These are phyloP conservation scores for human DNA, from an alignment of 2,113 vertebrate species.

Conservation along the genomic window DNA sequence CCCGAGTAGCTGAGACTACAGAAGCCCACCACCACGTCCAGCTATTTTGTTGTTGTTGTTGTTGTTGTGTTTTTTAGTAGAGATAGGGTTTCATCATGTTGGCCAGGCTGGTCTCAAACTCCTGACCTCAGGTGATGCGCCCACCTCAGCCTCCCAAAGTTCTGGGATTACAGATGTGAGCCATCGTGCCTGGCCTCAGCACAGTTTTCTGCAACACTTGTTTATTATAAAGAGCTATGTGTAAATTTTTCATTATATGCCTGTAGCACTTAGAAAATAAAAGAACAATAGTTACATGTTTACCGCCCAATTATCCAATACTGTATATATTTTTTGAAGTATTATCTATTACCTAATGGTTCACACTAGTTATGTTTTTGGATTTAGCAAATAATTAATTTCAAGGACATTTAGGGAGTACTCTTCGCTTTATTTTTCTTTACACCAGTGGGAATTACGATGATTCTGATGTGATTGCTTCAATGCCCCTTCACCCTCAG, in stretches of 20 bases:
- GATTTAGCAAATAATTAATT: conserved; percentile 22
- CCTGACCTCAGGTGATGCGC: too few relatives aligned
- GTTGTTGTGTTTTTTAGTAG: too few relatives aligned
- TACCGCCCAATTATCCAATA: neutral
- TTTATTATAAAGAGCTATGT: neutral
- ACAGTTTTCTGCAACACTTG: neutral
- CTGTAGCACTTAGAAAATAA: neutral
- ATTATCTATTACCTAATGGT: neutral
- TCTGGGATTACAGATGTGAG: too few relatives aligned
- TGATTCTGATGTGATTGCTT: neutral
- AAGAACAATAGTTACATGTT: neutral
- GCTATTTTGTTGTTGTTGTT: too few relatives aligned
- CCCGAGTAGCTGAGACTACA: too few relatives aligned
- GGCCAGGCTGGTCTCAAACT: too few relatives aligned
- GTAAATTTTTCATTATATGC: neutral
- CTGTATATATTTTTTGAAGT: neutral
- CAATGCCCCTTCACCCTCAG: neutral
- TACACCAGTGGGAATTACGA: neutral
- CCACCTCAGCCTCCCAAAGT: too few relatives aligned
- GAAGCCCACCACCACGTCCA: too few relatives aligned
- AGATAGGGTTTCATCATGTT: too few relatives aligned
- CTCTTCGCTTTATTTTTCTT: neutral
- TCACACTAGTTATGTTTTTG: neutral
- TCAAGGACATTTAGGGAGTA: neutral
- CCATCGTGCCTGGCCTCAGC: too few relatives aligned